These are phyloP conservation scores for Drosophila erecta DNA, from an alignment of 1,140 invertebrate genomes.

Conservation along the genomic window DNA sequence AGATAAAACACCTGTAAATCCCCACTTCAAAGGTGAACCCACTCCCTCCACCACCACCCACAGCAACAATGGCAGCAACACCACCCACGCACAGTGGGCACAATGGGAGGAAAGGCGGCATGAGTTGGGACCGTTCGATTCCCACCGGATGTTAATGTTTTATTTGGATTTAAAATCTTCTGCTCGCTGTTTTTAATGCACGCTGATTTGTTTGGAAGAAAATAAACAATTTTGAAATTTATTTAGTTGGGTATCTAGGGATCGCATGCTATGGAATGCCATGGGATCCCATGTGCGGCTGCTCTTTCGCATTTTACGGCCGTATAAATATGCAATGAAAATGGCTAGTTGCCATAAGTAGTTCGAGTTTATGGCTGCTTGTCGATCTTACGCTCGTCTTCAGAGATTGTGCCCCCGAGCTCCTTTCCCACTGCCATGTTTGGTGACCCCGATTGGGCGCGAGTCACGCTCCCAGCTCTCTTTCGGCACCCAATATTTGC, in stretches of 20 bases:
- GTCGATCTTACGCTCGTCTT: constrained; percentile 12
- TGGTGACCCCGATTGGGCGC: constrained; percentile 23
- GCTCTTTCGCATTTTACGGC: constrained; percentile 56
- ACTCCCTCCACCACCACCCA: constrained; percentile 3
- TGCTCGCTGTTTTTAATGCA: constrained; percentile 69
- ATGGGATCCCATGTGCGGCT: constrained; percentile 40
- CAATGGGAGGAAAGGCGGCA: neutral
- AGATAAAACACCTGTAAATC: constrained; percentile 43
- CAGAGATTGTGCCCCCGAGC: neutral
- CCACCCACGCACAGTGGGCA: constrained; percentile 30
- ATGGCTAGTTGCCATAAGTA: constrained; percentile 67
- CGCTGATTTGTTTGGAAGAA: constrained; percentile 78
- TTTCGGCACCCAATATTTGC: constrained; percentile 37
- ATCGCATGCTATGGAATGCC: constrained; percentile 13
- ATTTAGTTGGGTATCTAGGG: constrained; percentile 65
- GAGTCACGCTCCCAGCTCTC: constrained; percentile 11
- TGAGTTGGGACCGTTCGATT: constrained; percentile 9
- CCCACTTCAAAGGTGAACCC: constrained; percentile 28
- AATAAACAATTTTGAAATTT: constrained; percentile 80
- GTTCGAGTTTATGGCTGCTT: constrained; percentile 52
- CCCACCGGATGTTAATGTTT: constrained; percentile 78
- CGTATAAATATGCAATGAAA: constrained; percentile 74
- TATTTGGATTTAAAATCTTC: constrained; percentile 51
- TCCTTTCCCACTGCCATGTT: constrained; percentile 5
- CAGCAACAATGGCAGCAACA: constrained; percentile 5